These are phyloP conservation scores for Desoria tigrina DNA, from an alignment of 2,888 invertebrate species.

Conservation along the genomic window DNA sequence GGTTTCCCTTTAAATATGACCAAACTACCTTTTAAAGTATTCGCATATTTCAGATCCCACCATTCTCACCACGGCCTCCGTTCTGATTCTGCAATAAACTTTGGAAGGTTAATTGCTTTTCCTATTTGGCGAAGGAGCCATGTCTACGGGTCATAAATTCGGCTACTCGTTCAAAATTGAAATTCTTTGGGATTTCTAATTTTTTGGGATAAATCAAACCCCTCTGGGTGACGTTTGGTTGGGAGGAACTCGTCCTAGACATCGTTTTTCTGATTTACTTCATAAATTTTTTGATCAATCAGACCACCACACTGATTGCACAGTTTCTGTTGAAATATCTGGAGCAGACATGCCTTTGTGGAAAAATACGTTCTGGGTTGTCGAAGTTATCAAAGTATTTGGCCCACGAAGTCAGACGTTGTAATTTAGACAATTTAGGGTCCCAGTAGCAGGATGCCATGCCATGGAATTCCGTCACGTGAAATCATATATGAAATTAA, in stretches of 20 bases:
- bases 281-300: too few relatives aligned
- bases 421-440: too few relatives aligned
- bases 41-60: slow-evolving; percentile 6
- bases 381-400: too few relatives aligned
- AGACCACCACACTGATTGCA: too few relatives aligned
- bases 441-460: too few relatives aligned
- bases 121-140: neutral
- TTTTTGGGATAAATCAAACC: neutral
- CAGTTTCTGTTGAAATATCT: too few relatives aligned
- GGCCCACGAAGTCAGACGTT: too few relatives aligned
- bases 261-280: too few relatives aligned
- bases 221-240: too few relatives aligned
- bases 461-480: slow-evolving; percentile 26
- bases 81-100: neutral
- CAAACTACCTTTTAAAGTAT: slow-evolving; percentile 7
- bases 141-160: neutral
- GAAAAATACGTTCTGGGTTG: too few relatives aligned
- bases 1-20: neutral
- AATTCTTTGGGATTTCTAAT: slow-evolving; percentile 10
- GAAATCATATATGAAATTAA: slow-evolving; percentile 17
- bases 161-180: neutral
- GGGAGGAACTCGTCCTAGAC: too few relatives aligned
- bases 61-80: neutral
- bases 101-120: slow-evolving; percentile 2
- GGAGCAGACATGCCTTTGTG: too few relatives aligned